Evolutionary conservation across 2,113 vertebrate species (phyloP), one percentile per base, ranked within the genome.

Genomic region (Morone chrysops): DNA sequence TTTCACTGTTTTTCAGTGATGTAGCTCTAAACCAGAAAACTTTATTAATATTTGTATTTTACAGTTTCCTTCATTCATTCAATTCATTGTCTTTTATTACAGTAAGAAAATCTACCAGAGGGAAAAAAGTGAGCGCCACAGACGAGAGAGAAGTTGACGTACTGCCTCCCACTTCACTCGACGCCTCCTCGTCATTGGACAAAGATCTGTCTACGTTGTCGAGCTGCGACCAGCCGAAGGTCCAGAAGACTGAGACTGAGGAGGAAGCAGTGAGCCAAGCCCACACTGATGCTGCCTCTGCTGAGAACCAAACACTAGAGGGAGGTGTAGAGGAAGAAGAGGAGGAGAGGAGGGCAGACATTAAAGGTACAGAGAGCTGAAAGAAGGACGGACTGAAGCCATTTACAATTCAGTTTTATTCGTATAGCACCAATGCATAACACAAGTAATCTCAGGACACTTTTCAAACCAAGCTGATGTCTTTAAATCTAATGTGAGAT

Each of bases 71-170:
- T 14, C 2, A 5, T 5, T 50, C 16, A 6, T 5, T 5, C 3
- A 6, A 50, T 50, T 50, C 16, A 16, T 17, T 50, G 13, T 50
- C 13, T 65, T 79, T 25, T 6, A 12, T 8, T 25, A 9, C 66
- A 87, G 85, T 78, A 62, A 87, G 80, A 70, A 85, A 80, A 70
- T 85, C 88, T 8, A 47, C 85, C 16, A 47, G 84, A 54, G 77
- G 77, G 20, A 87, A 31, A 65, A 73, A 40, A 1, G 72, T 2
- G 5, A 36, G 4, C 3, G 20, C 36, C 72, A 63, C 69, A 48
- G 9, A 72, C 54, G 74, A 66, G 14, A 20, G 22, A 1, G 67
- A 73, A 38, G 5, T 51, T 10, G 67, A 86, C 1, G 43, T 1
- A 0, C 41, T 13, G 20, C 69, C 54, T 11, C 57, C 36, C 3